Conservation (phyloP, 2,797 vertebrate genomes). For the Pantherophis alleghaniensis region DNA sequence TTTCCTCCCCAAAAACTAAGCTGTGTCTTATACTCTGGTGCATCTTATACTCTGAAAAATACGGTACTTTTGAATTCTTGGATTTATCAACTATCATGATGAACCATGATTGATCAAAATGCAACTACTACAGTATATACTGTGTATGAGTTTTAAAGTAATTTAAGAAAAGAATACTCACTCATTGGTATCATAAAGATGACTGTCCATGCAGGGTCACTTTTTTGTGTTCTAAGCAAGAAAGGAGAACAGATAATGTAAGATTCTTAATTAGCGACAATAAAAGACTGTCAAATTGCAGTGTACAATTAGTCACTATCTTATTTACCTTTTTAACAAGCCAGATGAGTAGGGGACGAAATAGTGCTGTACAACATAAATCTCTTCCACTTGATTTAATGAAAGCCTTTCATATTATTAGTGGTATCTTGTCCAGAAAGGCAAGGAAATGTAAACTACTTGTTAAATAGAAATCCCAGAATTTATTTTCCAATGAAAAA, state of each 20-base stretch:
- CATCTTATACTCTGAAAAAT: no score
- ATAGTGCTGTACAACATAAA: constrained; percentile 27
- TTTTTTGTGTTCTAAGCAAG: neutral
- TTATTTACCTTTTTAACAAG: neutral
- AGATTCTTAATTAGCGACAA: neutral
- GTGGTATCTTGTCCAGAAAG: neutral
- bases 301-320: neutral
- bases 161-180: neutral
- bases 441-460: neutral
- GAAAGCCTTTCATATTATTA: neutral
- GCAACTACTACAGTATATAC: neutral
- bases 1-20: no score
- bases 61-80: neutral
- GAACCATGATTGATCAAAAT: neutral
- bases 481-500: neutral
- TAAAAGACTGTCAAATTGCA: neutral
- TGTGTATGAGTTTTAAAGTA: neutral
- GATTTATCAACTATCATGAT: neutral
- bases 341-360: neutral
- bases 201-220: neutral
- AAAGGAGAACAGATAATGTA: neutral
- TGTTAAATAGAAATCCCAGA: neutral
- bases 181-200: neutral
- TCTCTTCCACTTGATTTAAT: neutral
- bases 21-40: no score